A percentile compares a stretch with the other conserved stretches of the same genome.
Evolutionary conservation across 1,140 invertebrate species (phyloP).

Genomic region (Neodiprion virginianus): DNA sequence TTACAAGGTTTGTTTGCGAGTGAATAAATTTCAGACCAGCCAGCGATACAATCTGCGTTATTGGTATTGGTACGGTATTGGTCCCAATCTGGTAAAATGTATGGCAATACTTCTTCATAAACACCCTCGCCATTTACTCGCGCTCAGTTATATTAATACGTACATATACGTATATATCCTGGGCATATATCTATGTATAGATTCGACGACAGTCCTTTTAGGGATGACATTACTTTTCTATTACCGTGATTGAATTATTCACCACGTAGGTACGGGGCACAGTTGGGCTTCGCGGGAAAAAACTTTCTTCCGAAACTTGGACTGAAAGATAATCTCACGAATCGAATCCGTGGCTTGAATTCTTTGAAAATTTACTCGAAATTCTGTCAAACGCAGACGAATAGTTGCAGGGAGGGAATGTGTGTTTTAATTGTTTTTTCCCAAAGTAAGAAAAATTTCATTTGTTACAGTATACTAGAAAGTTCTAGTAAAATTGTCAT

Average conservation of each 20-base stretch:
- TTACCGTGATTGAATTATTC: slow-evolving; percentile 43
- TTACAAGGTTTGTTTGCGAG: neutral
- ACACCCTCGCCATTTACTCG: slow-evolving; percentile 28
- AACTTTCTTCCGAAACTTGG: neutral
- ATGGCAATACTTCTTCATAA: slow-evolving; percentile 48
- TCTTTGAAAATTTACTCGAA: too few relatives aligned
- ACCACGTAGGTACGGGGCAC: neutral
- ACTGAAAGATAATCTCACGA: neutral
- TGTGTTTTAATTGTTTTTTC: too few relatives aligned
- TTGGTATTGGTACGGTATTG: slow-evolving; percentile 35
- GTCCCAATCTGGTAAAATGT: slow-evolving; percentile 48
- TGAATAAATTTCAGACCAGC: slow-evolving; percentile 2
- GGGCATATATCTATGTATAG: neutral
- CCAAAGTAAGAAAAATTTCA: too few relatives aligned
- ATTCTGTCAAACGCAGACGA: too few relatives aligned
- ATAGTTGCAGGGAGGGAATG: too few relatives aligned
- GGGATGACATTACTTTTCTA: slow-evolving; percentile 46
- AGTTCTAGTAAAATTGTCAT: too few relatives aligned
- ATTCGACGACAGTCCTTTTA: neutral
- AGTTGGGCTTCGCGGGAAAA: neutral
- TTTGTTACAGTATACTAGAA: too few relatives aligned
- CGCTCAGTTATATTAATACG: slow-evolving; percentile 4
- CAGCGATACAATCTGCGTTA: slow-evolving; percentile 32
- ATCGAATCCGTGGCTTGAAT: too few relatives aligned
- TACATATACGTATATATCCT: neutral